phyloP scores from a whole-genome alignment of 2,113 vertebrate species.

The Pelobates fuscus region DNA sequence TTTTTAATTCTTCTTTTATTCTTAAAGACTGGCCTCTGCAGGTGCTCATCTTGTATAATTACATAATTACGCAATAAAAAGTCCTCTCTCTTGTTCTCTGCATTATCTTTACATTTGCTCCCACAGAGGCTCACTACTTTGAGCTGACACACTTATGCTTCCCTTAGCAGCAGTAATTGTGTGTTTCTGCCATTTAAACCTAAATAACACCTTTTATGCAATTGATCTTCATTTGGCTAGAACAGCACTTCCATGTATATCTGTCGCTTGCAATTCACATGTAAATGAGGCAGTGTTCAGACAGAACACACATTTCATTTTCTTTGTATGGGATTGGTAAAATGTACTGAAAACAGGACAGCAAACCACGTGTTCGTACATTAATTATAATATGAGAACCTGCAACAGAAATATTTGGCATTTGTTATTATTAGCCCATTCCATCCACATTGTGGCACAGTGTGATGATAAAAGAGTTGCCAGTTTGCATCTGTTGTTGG shows the following conservation, averaged over 20 bases:
- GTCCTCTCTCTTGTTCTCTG: neutral
- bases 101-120: conserved; percentile 9
- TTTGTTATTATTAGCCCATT: too few species aligned
- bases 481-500: too few species aligned
- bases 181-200: conserved; percentile 16
- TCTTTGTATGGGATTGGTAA: too few species aligned
- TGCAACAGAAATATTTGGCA: too few species aligned
- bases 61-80: conserved; percentile 28
- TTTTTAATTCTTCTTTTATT: neutral
- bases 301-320: too few species aligned
- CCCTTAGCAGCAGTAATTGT: conserved; percentile 20
- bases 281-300: neutral
- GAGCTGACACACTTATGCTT: neutral
- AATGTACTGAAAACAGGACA: too few species aligned
- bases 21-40: neutral
- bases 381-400: too few species aligned
- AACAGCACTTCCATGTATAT: conserved; percentile 1
- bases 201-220: conserved; percentile 23
- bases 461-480: too few species aligned
- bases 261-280: neutral
- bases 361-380: too few species aligned
- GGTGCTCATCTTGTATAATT: conserved; percentile 6
- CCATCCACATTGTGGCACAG: too few species aligned
- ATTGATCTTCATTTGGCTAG: conserved; percentile 16
- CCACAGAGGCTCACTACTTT: neutral